Percentiles rank a stretch among this genome's conserved stretches.
Evolutionary conservation across 2,888 invertebrate species (phyloP).

Genomic region (Amphipyra tragopoginis): DNA sequence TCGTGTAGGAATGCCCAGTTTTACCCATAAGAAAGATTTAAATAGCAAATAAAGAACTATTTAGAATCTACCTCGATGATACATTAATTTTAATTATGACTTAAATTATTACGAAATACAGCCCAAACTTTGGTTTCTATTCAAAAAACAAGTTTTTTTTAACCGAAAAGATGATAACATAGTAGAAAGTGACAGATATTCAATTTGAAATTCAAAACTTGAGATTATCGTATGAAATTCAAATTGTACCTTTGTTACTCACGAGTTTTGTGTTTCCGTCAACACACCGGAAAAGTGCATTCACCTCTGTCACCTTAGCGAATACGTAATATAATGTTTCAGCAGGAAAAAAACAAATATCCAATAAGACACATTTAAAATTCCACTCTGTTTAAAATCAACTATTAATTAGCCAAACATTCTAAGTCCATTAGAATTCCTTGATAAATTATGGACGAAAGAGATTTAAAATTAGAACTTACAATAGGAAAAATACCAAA

Average conservation of each 20-base stretch:
- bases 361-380: constrained; percentile 22
- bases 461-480: constrained; percentile 33
- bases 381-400: constrained; percentile 9
- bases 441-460: constrained; percentile 8
- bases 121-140: not conserved
- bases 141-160: constrained; percentile 6
- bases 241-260: constrained; percentile 67
- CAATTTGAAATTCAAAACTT: constrained; percentile 67
- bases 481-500: constrained; percentile 17
- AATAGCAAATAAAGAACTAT: too few species aligned
- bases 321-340: constrained; percentile 18
- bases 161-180: constrained; percentile 42
- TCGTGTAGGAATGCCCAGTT: too few species aligned
- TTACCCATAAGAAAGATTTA: too few species aligned
- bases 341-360: constrained; percentile 10
- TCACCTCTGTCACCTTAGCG: constrained; percentile 64
- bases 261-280: constrained; percentile 69
- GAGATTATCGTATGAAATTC: constrained; percentile 70
- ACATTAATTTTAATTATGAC: too few species aligned
- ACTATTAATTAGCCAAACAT: constrained; percentile 20
- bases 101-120: not conserved
- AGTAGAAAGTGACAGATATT: constrained; percentile 66
- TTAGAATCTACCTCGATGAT: too few species aligned
- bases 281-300: constrained; percentile 72
- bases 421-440: constrained; percentile 41